Evolutionary conservation across 2,113 vertebrate species (phyloP), one percentile per base, ranked within the genome.

Genomic region (Silurus asotus): DNA sequence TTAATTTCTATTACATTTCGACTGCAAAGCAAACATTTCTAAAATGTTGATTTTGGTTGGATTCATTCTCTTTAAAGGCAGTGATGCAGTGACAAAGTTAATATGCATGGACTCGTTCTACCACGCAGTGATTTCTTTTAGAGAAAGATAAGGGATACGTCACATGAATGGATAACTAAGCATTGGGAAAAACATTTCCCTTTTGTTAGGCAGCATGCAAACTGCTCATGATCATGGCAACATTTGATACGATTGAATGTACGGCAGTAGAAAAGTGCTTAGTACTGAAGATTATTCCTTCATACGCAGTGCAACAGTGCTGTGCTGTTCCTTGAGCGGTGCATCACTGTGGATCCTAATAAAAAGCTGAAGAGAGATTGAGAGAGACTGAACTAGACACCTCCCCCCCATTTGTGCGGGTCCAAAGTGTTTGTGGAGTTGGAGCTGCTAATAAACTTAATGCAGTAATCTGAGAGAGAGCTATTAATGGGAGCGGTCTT

Each of bases 401-500:
- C 86, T 72, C 64, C 72, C 55, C 69, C 55, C 69, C 67, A 59
- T 83, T 67, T 53, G 37, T 87, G 90, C 88, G 87, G 89, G 83
- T 91, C 91, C 89, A 93, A 92, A 94, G 93, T 94, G 94, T 93
- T 91, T 90, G 93, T 93, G 82, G 94, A 93, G 92, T 94, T 92
- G 90, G 88, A 93, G 92, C 93, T 94, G 94, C 94, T 95, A 95
- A 95, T 95, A 95, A 94, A 95, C 91, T 92, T 95, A 95, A 94
- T 95, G 93, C 93, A 95, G 94, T 94, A 94, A 94, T 94, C 94
- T 93, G 92, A 93, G 91, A 94, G 93, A 89, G 92, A 93, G 94
- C 93, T 94, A 95, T 95, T 95, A 95, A 95, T 94, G 92, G 94
- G 92, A 92, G 91, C 91, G 92, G 92, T 94, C 92, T 94, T 90